These are phyloP conservation scores for Syngnathus rostellatus DNA, from an alignment of 2,797 vertebrate genomes.

Conservation along the genomic window DNA sequence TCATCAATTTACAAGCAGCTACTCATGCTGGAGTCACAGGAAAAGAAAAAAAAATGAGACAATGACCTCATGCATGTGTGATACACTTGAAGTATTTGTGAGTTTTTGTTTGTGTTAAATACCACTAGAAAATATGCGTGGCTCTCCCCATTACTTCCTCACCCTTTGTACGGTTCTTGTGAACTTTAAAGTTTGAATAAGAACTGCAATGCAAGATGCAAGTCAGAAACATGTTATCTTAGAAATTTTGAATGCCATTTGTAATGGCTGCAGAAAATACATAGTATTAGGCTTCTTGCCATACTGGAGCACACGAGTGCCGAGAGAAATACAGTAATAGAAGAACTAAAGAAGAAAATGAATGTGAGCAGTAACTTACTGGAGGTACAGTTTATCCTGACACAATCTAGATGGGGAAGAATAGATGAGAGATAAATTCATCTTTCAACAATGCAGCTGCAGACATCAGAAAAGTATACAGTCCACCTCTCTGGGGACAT, in stretches of 20 bases:
- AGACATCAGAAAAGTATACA: constrained; percentile 97
- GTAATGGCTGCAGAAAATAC: constrained; percentile 20
- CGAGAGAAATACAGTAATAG: background rate
- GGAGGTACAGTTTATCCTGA: constrained; percentile 99
- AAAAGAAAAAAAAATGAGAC: constrained; percentile 11
- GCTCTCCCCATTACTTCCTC: background rate
- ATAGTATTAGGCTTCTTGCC: constrained; percentile 5
- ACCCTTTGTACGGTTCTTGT: background rate
- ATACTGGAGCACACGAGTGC: background rate
- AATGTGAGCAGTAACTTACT: constrained; percentile 99
- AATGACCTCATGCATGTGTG: constrained; percentile 34
- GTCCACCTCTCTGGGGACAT: constrained; percentile 92
- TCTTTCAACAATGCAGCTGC: constrained; percentile 99
- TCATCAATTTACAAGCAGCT: constrained; percentile 73
- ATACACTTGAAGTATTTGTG: constrained; percentile 9
- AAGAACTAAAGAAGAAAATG: constrained; percentile 38
- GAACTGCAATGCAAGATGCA: background rate
- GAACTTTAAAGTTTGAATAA: background rate
- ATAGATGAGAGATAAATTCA: constrained; percentile 99
- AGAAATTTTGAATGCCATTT: constrained; percentile 12
- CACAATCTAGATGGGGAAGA: constrained; percentile 99
- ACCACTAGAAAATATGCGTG: background rate
- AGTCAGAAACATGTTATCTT: background rate
- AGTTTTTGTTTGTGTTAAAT: background rate
- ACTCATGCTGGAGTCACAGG: constrained; percentile 47